These are phyloP conservation scores for Amitus sp. DNA, from an alignment of 2,888 invertebrate species.

Conservation along the genomic window DNA sequence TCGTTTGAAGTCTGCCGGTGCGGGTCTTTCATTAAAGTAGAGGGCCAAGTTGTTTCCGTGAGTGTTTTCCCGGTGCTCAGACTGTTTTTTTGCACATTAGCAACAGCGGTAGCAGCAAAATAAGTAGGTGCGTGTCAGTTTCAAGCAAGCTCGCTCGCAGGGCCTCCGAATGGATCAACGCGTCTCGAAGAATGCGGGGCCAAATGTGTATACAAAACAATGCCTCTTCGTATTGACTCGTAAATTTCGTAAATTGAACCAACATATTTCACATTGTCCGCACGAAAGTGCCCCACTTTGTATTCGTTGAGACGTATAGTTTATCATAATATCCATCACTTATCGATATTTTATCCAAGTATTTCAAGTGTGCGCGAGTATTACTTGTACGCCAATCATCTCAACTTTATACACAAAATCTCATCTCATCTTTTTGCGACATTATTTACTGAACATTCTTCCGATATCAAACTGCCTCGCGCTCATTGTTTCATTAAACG, in stretches of 20 bases:
- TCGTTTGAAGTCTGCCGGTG: neutral
- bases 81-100: too few species aligned
- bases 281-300: conserved; percentile 27
- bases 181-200: conserved; percentile 53
- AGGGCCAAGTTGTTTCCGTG: too few species aligned
- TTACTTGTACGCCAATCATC: conserved; percentile 34
- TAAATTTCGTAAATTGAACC: conserved; percentile 39
- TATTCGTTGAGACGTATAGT: conserved; percentile 35
- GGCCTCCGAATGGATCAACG: conserved; percentile 63
- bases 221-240: conserved; percentile 46
- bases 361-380: conserved; percentile 38
- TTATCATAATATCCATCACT: conserved; percentile 21
- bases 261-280: conserved; percentile 27
- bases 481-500: too few species aligned
- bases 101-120: too few species aligned
- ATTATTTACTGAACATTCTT: too few species aligned
- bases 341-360: conserved; percentile 22
- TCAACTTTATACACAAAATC: neutral
- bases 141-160: conserved; percentile 35
- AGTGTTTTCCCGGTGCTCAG: too few species aligned
- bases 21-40: neutral
- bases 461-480: too few species aligned
- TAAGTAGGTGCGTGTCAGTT: too few species aligned
- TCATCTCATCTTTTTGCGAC: neutral
- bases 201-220: conserved; percentile 48